Evolutionary conservation across 1,140 invertebrate species (phyloP).

Genomic region (Zeugodacus cucurbitae): DNA sequence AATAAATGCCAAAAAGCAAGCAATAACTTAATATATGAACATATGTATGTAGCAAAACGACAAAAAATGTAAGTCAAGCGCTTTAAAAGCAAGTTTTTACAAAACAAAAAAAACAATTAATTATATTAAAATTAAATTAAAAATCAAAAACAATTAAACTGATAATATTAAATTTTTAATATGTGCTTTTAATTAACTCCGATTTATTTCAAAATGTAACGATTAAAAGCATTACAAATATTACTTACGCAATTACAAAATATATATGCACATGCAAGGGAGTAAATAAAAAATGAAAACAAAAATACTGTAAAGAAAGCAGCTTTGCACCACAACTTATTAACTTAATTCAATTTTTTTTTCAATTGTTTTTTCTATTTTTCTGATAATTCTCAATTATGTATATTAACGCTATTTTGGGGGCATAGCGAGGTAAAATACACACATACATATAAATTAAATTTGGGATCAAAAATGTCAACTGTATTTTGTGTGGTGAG

Average conservation of each 20-base stretch:
- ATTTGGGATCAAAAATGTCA: not conserved
- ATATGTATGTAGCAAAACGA: not conserved
- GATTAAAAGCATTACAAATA: not conserved
- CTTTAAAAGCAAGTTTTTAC: constrained; percentile 11
- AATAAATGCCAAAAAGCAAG: constrained; percentile 23
- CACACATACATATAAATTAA: not conserved
- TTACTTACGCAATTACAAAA: not conserved
- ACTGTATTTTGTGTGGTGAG: constrained; percentile 61
- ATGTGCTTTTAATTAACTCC: not conserved
- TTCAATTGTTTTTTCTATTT: not conserved
- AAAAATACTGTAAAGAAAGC: not conserved
- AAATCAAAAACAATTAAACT: constrained; percentile 2
- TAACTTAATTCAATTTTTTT: not conserved
- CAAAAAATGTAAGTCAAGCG: not conserved
- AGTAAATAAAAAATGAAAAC: not conserved
- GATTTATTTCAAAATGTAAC: not conserved
- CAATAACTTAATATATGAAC: not conserved
- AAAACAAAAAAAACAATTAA: constrained; percentile 41
- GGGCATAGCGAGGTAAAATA: not conserved
- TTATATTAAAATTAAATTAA: not conserved
- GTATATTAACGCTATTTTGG: not conserved
- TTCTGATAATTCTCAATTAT: not conserved
- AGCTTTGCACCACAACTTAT: not conserved
- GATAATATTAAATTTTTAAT: not conserved
- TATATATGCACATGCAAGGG: not conserved